Evolutionary conservation across 53 echinoderm and acorn worm genomes (phyloP).

Genomic region (Holothuria scabra): DNA sequence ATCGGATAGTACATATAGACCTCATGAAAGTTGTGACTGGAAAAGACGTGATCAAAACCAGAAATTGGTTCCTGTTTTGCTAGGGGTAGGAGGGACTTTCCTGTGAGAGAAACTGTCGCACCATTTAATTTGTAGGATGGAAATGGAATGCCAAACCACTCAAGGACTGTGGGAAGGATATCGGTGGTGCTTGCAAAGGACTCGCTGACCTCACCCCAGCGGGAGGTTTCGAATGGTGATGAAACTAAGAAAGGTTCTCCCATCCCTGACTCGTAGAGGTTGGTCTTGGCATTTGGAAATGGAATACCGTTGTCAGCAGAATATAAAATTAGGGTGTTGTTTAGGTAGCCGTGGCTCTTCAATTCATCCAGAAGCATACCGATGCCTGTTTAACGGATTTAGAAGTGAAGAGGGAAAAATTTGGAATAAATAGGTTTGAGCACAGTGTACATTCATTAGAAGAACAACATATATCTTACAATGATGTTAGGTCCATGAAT

Average conservation of each 20-base stretch:
- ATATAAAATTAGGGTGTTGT: conserved; percentile 88
- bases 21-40: conserved; percentile 96
- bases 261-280: conserved; percentile 94
- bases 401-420: not conserved
- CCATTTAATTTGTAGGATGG: conserved; percentile 61
- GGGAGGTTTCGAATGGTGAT: conserved; percentile 63
- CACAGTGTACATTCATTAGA: too few species aligned
- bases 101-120: conserved; percentile 57
- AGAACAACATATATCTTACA: too few species aligned
- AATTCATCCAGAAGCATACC: conserved; percentile 87
- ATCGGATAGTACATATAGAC: conserved; percentile 95
- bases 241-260: conserved; percentile 93
- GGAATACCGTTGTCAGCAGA: conserved; percentile 96
- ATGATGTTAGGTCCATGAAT: too few species aligned
- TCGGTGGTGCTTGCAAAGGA: conserved; percentile 87
- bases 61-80: conserved; percentile 62
- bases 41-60: conserved; percentile 77
- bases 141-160: conserved; percentile 82
- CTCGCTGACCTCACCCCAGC: conserved; percentile 93
- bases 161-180: conserved; percentile 87
- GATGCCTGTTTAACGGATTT: conserved; percentile 60
- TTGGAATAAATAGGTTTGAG: not conserved
- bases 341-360: conserved; percentile 78
- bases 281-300: conserved; percentile 97
- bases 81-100: conserved; percentile 82